Conservation (phyloP, 2,888 invertebrate genomes). For the Entomobrya proxima region DNA sequence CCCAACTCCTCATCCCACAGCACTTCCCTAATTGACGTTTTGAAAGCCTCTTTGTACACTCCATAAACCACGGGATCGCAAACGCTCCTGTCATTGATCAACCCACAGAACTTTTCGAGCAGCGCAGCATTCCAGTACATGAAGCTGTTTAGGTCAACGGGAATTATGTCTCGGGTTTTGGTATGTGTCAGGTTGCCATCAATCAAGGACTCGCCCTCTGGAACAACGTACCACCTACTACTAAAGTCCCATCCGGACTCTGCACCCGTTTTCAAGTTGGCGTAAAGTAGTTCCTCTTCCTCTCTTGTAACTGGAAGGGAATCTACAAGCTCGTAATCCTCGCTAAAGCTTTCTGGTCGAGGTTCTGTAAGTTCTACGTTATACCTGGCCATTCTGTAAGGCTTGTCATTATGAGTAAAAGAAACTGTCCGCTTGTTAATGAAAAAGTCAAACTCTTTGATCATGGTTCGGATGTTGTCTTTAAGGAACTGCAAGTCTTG, state of each 20-base stretch:
- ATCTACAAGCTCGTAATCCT: slow-evolving; percentile 89
- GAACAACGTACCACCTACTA: slow-evolving; percentile 87
- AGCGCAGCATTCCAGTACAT: slow-evolving; percentile 84
- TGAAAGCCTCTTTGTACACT: neutral
- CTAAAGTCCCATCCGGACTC: slow-evolving; percentile 98
- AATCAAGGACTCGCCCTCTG: slow-evolving; percentile 84
- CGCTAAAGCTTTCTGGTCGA: slow-evolving; percentile 90
- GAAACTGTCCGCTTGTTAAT: slow-evolving; percentile 29
- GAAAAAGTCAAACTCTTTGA: slow-evolving; percentile 78
- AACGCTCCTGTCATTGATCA: slow-evolving; percentile 77
- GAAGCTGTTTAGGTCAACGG: slow-evolving; percentile 89
- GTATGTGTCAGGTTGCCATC: slow-evolving; percentile 84
- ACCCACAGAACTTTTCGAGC: slow-evolving; percentile 78
- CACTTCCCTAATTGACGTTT: slow-evolving; percentile 81
- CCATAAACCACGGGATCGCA: too few relatives aligned
- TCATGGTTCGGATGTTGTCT: slow-evolving; percentile 76
- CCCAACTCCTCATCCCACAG: slow-evolving; percentile 87
- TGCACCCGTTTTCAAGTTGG: slow-evolving; percentile 91
- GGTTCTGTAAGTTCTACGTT: slow-evolving; percentile 87
- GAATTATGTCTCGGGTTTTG: slow-evolving; percentile 83
- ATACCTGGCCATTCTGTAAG: slow-evolving; percentile 86
- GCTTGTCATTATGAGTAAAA: slow-evolving; percentile 78
- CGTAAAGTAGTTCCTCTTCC: slow-evolving; percentile 83
- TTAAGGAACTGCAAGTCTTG: slow-evolving; percentile 83
- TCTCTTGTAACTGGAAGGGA: slow-evolving; percentile 78